phyloP scores from a whole-genome alignment of 2,888 invertebrate species.

The Campoplex nolae region DNA sequence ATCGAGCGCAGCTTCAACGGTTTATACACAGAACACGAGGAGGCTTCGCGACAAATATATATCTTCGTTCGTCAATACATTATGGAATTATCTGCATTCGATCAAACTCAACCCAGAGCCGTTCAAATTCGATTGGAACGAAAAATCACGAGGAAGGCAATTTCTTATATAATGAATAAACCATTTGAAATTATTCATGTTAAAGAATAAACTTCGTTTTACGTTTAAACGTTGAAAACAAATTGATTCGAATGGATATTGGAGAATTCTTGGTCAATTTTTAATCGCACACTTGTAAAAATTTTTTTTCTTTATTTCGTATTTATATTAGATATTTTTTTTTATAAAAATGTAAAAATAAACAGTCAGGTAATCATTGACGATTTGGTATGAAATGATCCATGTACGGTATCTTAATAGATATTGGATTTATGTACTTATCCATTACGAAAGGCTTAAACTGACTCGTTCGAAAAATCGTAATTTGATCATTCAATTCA shows the following conservation, averaged over 20 bases:
- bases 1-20: conserved; percentile 50
- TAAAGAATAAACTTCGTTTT: background rate
- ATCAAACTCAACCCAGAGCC: conserved; percentile 20
- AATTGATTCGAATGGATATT: background rate
- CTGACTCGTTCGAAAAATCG: conserved; percentile 13
- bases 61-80: conserved; percentile 43
- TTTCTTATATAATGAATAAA: background rate
- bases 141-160: background rate
- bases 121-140: background rate
- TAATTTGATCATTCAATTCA: conserved; percentile 28
- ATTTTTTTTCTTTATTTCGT: background rate
- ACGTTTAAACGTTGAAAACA: background rate
- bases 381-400: background rate
- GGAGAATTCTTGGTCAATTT: background rate
- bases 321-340: too few relatives aligned
- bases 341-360: too few relatives aligned
- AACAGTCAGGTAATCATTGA: background rate
- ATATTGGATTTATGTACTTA: conserved; percentile 14
- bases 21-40: conserved; percentile 45
- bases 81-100: conserved; percentile 11
- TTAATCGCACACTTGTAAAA: background rate
- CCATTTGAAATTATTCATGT: background rate
- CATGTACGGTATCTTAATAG: conserved; percentile 1
- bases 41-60: conserved; percentile 41
- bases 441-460: conserved; percentile 8